Conservation (phyloP, 2,113 vertebrate species). For the Odobenus rosmarus region DNA sequence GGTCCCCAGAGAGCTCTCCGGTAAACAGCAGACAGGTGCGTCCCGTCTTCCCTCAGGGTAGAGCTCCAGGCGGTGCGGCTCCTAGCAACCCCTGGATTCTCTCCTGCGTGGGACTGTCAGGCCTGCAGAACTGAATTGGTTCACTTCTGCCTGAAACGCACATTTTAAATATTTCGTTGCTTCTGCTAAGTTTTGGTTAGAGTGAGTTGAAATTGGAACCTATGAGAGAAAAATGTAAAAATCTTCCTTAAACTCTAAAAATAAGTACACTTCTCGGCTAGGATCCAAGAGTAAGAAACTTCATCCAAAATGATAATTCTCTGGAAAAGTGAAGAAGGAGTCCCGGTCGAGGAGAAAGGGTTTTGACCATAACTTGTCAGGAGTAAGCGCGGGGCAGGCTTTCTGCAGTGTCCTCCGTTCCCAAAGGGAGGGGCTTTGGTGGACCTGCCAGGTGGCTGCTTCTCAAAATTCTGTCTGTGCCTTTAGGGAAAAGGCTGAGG, state of each 20-base stretch:
- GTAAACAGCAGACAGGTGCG: fast-evolving
- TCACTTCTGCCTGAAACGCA: neutral
- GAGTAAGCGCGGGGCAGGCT: neutral
- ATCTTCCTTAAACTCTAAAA: constrained; percentile 34
- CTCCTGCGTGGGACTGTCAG: no score
- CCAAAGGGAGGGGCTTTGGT: neutral
- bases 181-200: neutral
- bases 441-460: neutral
- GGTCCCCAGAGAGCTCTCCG: neutral
- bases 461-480: neutral
- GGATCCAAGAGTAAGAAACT: constrained; percentile 46
- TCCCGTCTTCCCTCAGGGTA: fast-evolving
- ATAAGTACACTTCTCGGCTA: neutral
- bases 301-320: neutral
- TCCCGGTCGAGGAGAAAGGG: neutral
- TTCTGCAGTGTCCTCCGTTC: neutral
- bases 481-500: neutral
- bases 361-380: neutral
- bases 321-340: neutral
- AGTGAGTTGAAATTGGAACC: neutral
- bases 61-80: fast-evolving
- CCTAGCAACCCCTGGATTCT: fast-evolving
- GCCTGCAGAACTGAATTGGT: fast-evolving
- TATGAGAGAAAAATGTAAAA: neutral
- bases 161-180: neutral